Conservation (phyloP, 2,113 vertebrate species). For the Gambusia affinis region DNA sequence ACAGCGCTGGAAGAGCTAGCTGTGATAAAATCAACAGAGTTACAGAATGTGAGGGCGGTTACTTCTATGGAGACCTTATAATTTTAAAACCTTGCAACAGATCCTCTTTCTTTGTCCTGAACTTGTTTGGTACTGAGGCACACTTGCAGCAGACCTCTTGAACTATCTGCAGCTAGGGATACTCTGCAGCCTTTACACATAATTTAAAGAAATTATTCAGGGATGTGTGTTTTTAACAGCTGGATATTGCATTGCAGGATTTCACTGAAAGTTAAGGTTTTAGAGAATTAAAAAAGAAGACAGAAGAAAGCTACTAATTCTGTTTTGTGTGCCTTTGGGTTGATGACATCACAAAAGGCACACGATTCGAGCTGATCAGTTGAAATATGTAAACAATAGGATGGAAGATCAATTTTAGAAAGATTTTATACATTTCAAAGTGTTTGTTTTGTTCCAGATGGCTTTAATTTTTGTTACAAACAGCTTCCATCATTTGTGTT, state of each 20-base stretch:
- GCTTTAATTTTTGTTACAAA: too few species aligned
- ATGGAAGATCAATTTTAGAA: too few species aligned
- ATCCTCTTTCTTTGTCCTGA: background rate
- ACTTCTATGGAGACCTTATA: conserved; percentile 6
- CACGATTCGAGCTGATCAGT: background rate
- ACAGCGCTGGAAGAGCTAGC: conserved; percentile 43
- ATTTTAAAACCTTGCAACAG: background rate
- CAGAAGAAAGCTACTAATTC: too few species aligned
- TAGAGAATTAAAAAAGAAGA: background rate
- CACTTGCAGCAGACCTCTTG: conserved; percentile 11
- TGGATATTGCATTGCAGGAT: background rate
- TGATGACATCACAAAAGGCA: background rate
- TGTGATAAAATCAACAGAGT: conserved; percentile 43
- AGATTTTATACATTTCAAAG: too few species aligned
- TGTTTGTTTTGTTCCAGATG: too few species aligned
- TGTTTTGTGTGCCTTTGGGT: background rate
- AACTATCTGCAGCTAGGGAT: conserved; percentile 30
- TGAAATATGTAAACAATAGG: background rate
- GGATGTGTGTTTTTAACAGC: background rate
- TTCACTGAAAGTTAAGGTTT: background rate
- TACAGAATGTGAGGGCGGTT: conserved; percentile 14
- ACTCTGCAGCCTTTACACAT: conserved; percentile 35
- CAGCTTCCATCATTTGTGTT: background rate
- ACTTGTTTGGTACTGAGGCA: background rate
- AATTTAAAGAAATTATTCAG: conserved; percentile 1